Evolutionary conservation across 2,113 vertebrate genomes (phyloP).

Genomic region (Bothrops jararaca): DNA sequence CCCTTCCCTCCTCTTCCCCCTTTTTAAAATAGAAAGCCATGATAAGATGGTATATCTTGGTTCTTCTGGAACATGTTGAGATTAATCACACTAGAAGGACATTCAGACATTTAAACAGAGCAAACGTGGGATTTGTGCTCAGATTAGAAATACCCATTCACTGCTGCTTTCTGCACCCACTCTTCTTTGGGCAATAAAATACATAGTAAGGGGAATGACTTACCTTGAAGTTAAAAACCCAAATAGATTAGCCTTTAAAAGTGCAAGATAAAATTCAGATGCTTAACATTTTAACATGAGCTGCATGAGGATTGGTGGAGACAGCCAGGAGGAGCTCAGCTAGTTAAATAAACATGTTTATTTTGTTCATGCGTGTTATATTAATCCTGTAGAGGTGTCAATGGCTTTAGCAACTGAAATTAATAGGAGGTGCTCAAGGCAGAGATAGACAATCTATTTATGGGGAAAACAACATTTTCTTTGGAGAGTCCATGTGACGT

Average conservation of each 20-base stretch:
- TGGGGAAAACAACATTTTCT: background rate
- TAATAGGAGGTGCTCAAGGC: constrained; percentile 65
- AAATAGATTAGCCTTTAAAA: constrained; percentile 61
- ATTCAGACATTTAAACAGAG: background rate
- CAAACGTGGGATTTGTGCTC: background rate
- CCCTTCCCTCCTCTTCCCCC: accelerated
- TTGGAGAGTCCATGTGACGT: background rate
- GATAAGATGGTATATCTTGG: background rate
- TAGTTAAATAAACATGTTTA: constrained; percentile 50
- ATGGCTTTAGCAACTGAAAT: constrained; percentile 71
- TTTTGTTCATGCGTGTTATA: constrained; percentile 33
- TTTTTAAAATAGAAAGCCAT: constrained; percentile 6
- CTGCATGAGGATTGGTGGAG: constrained; percentile 59
- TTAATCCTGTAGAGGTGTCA: constrained; percentile 53
- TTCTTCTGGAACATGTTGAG: background rate
- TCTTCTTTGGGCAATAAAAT: constrained; percentile 10
- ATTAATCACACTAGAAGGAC: background rate
- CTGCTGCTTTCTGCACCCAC: background rate
- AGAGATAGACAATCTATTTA: background rate
- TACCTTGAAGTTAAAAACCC: constrained; percentile 35
- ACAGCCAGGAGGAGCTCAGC: constrained; percentile 65
- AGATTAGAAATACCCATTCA: background rate
- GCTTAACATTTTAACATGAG: constrained; percentile 74
- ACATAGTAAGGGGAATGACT: constrained; percentile 35
- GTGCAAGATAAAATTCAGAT: constrained; percentile 70